Conservation (phyloP, 1,140 invertebrate species). For the Rhagoletis zephyria region DNA sequence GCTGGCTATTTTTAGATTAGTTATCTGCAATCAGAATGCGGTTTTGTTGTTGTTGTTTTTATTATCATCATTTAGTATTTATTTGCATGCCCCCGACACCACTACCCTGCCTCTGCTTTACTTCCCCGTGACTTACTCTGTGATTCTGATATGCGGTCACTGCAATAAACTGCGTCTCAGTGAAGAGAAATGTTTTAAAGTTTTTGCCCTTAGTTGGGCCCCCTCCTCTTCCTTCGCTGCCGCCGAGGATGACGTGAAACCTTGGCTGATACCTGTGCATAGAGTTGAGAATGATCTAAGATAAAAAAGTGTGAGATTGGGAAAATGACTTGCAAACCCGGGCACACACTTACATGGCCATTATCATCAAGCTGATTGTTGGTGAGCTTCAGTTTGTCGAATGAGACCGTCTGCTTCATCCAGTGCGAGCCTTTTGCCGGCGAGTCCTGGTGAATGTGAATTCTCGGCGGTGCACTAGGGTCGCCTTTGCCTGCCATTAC, state of each 20-base stretch:
- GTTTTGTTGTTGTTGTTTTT: no score
- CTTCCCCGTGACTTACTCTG: conserved; percentile 86
- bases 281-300: conserved; percentile 96
- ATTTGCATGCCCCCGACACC: no score
- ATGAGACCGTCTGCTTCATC: conserved; percentile 98
- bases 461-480: conserved; percentile 94
- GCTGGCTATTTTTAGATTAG: no score
- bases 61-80: no score
- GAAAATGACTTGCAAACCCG: background rate
- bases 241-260: conserved; percentile 95
- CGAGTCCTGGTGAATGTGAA: conserved; percentile 97
- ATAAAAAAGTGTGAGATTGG: background rate
- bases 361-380: conserved; percentile 99
- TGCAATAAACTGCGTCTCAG: conserved; percentile 96
- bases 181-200: conserved; percentile 95
- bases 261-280: conserved; percentile 98
- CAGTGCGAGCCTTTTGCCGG: conserved; percentile 95
- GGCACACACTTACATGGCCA: conserved; percentile 88
- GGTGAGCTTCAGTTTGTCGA: conserved; percentile 98
- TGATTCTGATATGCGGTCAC: conserved; percentile 99
- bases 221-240: no score
- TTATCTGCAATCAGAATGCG: no score
- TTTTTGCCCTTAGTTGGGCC: conserved; percentile 83
- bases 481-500: conserved; percentile 92
- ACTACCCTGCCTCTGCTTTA: no score